These are phyloP conservation scores for Julus scandinavius DNA, from an alignment of 2,888 invertebrate genomes.

Conservation along the genomic window DNA sequence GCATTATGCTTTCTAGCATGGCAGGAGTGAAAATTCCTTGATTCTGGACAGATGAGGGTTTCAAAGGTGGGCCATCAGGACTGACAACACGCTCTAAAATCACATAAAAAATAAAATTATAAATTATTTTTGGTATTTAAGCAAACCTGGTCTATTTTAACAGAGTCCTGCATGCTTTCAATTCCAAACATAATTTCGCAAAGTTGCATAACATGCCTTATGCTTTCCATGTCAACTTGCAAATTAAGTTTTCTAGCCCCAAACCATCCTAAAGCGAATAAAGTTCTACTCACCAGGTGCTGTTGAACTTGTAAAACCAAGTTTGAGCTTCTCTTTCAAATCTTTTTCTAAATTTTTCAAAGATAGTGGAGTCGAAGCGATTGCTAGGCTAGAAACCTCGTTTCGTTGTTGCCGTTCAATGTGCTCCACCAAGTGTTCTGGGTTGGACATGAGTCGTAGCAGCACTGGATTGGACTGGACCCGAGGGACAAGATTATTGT, in stretches of 20 bases:
- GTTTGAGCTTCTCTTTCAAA: conserved; percentile 58
- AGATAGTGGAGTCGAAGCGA: conserved; percentile 54
- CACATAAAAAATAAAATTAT: neutral
- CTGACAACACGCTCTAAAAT: conserved; percentile 22
- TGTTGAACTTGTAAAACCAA: conserved; percentile 17
- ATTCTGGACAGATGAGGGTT: neutral
- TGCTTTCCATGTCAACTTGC: too few relatives aligned
- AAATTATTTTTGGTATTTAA: too few relatives aligned
- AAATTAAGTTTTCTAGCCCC: too few relatives aligned
- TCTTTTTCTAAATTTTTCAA: conserved; percentile 58
- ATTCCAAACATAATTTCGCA: too few relatives aligned
- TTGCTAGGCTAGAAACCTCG: conserved; percentile 39
- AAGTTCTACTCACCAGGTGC: neutral
- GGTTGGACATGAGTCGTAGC: conserved; percentile 83
- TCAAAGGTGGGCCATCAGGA: neutral
- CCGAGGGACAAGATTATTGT: neutral
- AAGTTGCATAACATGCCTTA: too few relatives aligned
- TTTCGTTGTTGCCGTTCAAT: conserved; percentile 83
- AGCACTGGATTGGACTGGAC: conserved; percentile 67
- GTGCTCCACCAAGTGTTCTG: conserved; percentile 85
- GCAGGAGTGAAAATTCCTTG: conserved; percentile 52
- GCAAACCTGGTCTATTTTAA: too few relatives aligned
- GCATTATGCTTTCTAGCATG: conserved; percentile 47
- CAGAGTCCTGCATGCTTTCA: too few relatives aligned
- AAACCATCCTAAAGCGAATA: neutral